Evolutionary conservation across 2,888 invertebrate genomes (phyloP).

Genomic region (Craniophora ligustri): DNA sequence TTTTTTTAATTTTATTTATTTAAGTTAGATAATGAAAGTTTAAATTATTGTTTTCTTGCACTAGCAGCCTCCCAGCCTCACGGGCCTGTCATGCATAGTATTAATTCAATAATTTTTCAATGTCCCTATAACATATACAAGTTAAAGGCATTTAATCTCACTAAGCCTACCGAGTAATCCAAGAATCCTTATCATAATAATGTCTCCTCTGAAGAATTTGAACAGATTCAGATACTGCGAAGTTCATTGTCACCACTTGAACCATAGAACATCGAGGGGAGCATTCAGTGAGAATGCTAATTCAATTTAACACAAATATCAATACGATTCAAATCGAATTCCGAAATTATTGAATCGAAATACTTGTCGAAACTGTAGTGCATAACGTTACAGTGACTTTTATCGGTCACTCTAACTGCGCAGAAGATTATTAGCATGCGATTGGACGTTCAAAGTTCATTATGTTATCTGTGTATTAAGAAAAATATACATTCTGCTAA

Average conservation of each 20-base stretch:
- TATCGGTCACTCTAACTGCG: constrained; percentile 32
- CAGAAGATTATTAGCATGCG: constrained; percentile 25
- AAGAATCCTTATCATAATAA: background rate
- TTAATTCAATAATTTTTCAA: too few species aligned
- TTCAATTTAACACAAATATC: background rate
- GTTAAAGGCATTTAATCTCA: too few species aligned
- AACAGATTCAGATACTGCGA: background rate
- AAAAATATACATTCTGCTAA: constrained; percentile 23
- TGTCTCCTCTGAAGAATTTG: background rate
- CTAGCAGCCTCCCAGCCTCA: too few species aligned
- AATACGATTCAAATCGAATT: constrained; percentile 3
- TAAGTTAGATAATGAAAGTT: too few species aligned
- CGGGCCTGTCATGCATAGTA: too few species aligned
- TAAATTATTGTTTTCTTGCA: too few species aligned
- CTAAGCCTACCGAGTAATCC: background rate
- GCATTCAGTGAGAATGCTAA: background rate
- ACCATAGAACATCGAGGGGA: background rate
- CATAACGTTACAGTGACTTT: constrained; percentile 19
- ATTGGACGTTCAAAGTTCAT: constrained; percentile 40
- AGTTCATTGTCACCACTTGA: background rate
- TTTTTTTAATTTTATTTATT: too few species aligned
- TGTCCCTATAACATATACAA: too few species aligned
- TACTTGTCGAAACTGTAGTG: background rate
- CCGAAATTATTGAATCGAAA: background rate
- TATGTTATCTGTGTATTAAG: constrained; percentile 18